A percentile compares a stretch with the other conserved stretches of the same genome.
These are phyloP conservation scores for Pristionchus exspectatus DNA, from an alignment of 2,888 invertebrate genomes.

Conservation along the genomic window DNA sequence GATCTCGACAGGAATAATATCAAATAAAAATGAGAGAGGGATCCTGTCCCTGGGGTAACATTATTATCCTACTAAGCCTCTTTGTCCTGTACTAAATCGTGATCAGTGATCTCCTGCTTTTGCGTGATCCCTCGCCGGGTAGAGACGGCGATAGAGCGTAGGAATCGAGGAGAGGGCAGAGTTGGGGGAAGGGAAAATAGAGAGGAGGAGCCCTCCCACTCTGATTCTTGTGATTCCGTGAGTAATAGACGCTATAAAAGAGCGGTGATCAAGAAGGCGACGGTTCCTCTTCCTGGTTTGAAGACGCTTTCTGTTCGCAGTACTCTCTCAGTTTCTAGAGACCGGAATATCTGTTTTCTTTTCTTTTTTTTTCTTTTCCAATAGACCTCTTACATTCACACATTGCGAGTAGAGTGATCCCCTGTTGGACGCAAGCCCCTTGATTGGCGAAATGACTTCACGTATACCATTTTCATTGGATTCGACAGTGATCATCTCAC, in stretches of 20 bases:
- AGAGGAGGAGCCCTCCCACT: constrained; percentile 1
- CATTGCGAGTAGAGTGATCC: too few species aligned
- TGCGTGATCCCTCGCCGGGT: not conserved
- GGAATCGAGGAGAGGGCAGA: not conserved
- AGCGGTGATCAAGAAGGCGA: not conserved
- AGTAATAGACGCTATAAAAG: not conserved
- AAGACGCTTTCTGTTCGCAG: not conserved
- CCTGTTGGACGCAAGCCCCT: too few species aligned
- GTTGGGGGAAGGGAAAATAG: not conserved
- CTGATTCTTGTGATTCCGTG: not conserved
- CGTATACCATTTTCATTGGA: not conserved
- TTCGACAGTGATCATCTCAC: too few species aligned
- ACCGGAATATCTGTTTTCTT: not conserved
- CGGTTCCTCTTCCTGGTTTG: not conserved
- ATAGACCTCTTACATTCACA: too few species aligned
- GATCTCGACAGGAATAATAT: not conserved
- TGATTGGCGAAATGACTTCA: not conserved
- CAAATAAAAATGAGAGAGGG: not conserved
- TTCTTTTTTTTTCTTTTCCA: not conserved
- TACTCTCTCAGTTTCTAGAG: not conserved
- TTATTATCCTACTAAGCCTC: not conserved
- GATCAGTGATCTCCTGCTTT: not conserved
- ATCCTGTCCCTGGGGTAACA: not conserved
- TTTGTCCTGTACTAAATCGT: not conserved
- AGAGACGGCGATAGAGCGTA: not conserved